phyloP scores from a whole-genome alignment of 2,888 invertebrate genomes.

The Polydrusus pterygomalis region DNA sequence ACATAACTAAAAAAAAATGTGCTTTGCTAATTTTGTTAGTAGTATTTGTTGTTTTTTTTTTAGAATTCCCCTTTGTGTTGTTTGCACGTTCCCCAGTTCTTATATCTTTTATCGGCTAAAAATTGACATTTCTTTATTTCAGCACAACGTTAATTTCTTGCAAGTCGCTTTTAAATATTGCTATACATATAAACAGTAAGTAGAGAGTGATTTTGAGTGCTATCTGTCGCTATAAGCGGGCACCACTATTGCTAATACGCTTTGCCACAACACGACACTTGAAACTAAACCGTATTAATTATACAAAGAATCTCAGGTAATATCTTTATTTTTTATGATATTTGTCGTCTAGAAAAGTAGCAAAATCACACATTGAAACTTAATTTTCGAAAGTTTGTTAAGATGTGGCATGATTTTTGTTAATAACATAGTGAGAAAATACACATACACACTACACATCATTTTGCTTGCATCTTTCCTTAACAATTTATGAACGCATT shows the following conservation, averaged over 20 bases:
- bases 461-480: constrained; percentile 36
- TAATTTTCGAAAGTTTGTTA: constrained; percentile 2
- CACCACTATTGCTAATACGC: constrained; percentile 34
- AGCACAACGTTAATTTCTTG: constrained; percentile 46
- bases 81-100: constrained; percentile 21
- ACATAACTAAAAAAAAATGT: constrained; percentile 1
- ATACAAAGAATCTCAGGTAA: constrained; percentile 7
- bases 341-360: constrained; percentile 2
- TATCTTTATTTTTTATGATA: neutral
- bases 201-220: constrained; percentile 42
- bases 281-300: constrained; percentile 19
- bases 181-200: constrained; percentile 48
- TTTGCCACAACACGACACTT: constrained; percentile 25
- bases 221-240: constrained; percentile 30
- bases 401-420: constrained; percentile 53
- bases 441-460: constrained; percentile 33
- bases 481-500: too few species aligned
- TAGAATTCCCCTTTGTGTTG: constrained; percentile 18
- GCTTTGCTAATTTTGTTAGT: constrained; percentile 18
- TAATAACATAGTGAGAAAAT: constrained; percentile 36
- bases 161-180: constrained; percentile 48
- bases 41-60: constrained; percentile 18
- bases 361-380: neutral
- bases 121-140: constrained; percentile 49
- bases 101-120: constrained; percentile 30